These are phyloP conservation scores for Schizopygopsis pylzovi DNA, from an alignment of 2,797 vertebrate genomes.

Conservation along the genomic window DNA sequence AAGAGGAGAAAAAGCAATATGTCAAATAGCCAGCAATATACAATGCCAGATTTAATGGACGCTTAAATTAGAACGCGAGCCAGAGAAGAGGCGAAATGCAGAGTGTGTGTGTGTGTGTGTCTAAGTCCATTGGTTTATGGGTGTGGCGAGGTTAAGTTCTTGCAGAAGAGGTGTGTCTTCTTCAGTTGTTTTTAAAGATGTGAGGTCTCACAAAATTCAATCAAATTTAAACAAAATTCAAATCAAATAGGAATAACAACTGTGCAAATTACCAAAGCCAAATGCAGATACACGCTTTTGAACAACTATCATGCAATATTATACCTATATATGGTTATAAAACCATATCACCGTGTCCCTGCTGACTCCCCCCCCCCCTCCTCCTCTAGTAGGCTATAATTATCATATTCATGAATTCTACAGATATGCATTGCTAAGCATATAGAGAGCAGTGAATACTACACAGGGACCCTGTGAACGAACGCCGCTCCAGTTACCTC, in stretches of 20 bases:
- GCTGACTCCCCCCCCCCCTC: not conserved
- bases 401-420: not conserved
- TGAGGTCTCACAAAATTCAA: not conserved
- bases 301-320: not conserved
- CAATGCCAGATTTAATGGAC: not conserved
- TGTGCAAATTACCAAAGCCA: not conserved
- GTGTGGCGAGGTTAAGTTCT: too few relatives aligned
- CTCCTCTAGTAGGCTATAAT: too few relatives aligned
- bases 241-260: not conserved
- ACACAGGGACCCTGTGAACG: not conserved
- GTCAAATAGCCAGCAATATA: not conserved
- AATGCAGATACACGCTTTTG: not conserved
- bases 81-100: not conserved
- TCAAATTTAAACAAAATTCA: not conserved
- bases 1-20: not conserved
- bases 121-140: not conserved
- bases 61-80: not conserved
- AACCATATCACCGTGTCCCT: too few relatives aligned
- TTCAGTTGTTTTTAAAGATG: not conserved
- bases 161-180: too few relatives aligned
- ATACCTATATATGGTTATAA: too few relatives aligned
- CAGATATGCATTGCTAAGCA: not conserved
- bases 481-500: slow-evolving; percentile 75
- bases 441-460: not conserved
- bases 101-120: not conserved